A percentile compares a stretch with the other conserved stretches of the same genome.
Evolutionary conservation across 2,888 invertebrate genomes (phyloP).

Genomic region (Apamea crenata): DNA sequence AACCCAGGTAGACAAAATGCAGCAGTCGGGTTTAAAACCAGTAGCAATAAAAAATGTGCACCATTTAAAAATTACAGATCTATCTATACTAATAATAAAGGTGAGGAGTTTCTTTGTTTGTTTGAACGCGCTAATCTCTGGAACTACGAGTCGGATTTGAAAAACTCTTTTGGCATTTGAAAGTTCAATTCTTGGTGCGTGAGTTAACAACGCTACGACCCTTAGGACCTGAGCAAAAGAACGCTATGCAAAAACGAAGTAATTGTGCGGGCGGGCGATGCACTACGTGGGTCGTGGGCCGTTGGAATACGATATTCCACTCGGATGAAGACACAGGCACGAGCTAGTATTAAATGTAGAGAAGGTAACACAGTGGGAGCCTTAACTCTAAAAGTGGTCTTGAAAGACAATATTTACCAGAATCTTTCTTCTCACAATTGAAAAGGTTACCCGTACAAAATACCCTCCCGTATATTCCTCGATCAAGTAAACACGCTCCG

Average conservation of each 20-base stretch:
- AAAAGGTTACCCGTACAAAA: conserved; percentile 10
- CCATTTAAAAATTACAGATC: neutral
- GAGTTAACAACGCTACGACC: no score
- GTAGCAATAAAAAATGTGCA: neutral
- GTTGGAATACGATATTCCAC: neutral
- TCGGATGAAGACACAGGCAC: no score
- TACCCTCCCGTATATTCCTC: conserved; percentile 43
- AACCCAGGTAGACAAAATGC: neutral
- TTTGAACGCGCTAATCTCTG: neutral
- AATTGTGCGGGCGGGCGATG: no score
- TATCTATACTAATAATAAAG: neutral
- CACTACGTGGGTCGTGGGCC: no score
- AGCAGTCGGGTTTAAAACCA: neutral
- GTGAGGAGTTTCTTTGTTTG: neutral
- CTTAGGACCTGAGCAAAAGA: no score
- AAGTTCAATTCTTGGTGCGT: neutral
- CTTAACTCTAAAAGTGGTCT: neutral
- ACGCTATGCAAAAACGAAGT: no score
- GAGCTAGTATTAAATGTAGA: neutral
- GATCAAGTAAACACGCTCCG: conserved; percentile 64
- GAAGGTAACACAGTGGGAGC: neutral
- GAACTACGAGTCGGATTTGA: neutral
- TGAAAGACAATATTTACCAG: neutral
- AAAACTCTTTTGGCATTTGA: neutral
- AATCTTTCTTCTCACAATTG: neutral